Evolutionary conservation across 1,140 invertebrate genomes (phyloP).

Genomic region (Rhagoletis zephyria): DNA sequence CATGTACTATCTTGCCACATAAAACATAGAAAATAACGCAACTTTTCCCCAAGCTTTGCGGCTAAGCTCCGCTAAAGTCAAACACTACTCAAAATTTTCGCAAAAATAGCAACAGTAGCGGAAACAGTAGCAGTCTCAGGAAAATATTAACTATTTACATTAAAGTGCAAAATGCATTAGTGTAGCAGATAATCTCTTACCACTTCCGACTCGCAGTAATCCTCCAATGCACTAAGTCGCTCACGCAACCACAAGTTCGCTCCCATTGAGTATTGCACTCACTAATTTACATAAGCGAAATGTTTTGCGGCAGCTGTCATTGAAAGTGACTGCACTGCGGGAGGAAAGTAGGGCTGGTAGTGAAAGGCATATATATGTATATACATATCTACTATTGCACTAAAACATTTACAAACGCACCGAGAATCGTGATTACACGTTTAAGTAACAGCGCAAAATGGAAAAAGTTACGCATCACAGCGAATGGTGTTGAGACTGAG

Average conservation of each 20-base stretch:
- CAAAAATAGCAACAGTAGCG: not conserved
- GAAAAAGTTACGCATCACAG: not conserved
- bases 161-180: conserved; percentile 14
- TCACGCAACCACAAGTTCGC: not conserved
- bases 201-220: not conserved
- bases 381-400: too few relatives aligned
- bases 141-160: conserved; percentile 6
- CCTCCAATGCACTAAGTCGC: not conserved
- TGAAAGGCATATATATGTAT: too few relatives aligned
- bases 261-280: not conserved
- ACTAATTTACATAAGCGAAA: conserved; percentile 40
- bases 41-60: not conserved
- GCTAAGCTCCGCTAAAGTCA: not conserved
- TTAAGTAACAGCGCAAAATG: not conserved
- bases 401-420: not conserved
- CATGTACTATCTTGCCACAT: not conserved
- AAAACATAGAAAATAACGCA: not conserved
- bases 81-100: not conserved
- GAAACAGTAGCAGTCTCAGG: not conserved
- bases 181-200: conserved; percentile 5
- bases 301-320: conserved; percentile 10
- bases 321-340: conserved; percentile 6
- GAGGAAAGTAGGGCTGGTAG: not conserved
- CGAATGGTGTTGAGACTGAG: not conserved
- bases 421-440: conserved; percentile 23